A percentile compares a stretch with the other conserved stretches of the same genome.
phyloP scores from a whole-genome alignment of 2,888 invertebrate species.

The Pandemis corylana region DNA sequence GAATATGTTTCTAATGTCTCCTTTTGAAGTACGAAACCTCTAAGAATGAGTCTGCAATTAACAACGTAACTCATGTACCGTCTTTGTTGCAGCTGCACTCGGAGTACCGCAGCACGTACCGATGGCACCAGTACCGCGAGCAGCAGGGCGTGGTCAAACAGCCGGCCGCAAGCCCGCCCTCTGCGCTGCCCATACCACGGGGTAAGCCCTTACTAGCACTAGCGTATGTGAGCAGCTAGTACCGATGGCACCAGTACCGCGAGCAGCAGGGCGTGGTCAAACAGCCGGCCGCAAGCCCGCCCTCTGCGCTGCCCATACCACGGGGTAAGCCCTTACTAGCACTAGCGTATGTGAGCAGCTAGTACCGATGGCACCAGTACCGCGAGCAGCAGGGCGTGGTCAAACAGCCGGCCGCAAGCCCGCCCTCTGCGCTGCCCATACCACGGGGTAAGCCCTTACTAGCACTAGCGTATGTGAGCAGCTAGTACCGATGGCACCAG shows the following conservation, averaged over 20 bases:
- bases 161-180: slow-evolving; percentile 85
- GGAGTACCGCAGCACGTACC: slow-evolving; percentile 97
- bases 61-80: no score
- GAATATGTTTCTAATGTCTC: no score
- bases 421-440: slow-evolving; percentile 68
- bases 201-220: neutral
- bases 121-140: slow-evolving; percentile 96
- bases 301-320: slow-evolving; percentile 66
- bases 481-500: slow-evolving; percentile 86
- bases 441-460: slow-evolving; percentile 61
- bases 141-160: slow-evolving; percentile 90
- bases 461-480: slow-evolving; percentile 85
- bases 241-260: slow-evolving; percentile 91
- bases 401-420: slow-evolving; percentile 87
- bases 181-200: slow-evolving; percentile 61
- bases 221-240: slow-evolving; percentile 90
- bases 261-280: slow-evolving; percentile 90
- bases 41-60: no score
- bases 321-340: neutral
- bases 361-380: slow-evolving; percentile 82
- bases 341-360: slow-evolving; percentile 87
- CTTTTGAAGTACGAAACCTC: no score
- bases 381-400: slow-evolving; percentile 89
- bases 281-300: slow-evolving; percentile 86
- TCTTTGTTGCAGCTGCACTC: slow-evolving; percentile 91